Conservation (phyloP, 2,888 invertebrate genomes). For the Stramonita haemastoma region DNA sequence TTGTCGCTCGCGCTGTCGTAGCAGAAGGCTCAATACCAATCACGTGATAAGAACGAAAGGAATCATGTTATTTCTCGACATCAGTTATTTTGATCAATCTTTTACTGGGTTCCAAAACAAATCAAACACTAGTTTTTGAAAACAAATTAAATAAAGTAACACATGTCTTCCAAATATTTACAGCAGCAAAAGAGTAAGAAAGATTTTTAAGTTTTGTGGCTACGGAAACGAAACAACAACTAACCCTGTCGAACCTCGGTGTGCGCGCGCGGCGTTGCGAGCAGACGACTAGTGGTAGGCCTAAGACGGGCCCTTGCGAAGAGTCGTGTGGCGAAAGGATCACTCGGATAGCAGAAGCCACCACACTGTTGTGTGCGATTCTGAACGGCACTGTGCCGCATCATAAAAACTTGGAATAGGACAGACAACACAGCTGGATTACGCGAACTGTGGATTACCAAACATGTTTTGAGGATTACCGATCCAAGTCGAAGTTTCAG, state of each 20-base stretch:
- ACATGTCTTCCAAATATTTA: neutral
- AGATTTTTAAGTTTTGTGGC: neutral
- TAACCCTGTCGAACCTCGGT: constrained; percentile 14
- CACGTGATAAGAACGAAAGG: constrained; percentile 35
- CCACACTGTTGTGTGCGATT: neutral
- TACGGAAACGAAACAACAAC: constrained; percentile 34
- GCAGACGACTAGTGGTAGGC: constrained; percentile 26
- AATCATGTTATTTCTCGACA: too few relatives aligned
- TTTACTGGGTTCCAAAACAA: neutral
- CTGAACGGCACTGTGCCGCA: neutral
- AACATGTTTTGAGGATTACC: neutral
- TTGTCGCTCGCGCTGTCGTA: constrained; percentile 34
- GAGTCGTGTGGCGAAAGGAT: constrained; percentile 14
- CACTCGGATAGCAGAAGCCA: constrained; percentile 35
- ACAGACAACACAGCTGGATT: neutral
- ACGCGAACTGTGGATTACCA: constrained; percentile 6
- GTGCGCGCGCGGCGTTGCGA: constrained; percentile 38
- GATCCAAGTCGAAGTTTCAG: neutral
- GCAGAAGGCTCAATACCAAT: constrained; percentile 40
- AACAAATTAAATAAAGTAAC: neutral
- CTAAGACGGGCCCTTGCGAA: constrained; percentile 24
- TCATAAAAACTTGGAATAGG: neutral
- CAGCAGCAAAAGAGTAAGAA: neutral
- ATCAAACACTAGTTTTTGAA: neutral
- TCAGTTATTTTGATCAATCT: neutral